Base-by-base conservation (phyloP, 2,113 vertebrate species). In the Geococcyx californianus region DNA sequence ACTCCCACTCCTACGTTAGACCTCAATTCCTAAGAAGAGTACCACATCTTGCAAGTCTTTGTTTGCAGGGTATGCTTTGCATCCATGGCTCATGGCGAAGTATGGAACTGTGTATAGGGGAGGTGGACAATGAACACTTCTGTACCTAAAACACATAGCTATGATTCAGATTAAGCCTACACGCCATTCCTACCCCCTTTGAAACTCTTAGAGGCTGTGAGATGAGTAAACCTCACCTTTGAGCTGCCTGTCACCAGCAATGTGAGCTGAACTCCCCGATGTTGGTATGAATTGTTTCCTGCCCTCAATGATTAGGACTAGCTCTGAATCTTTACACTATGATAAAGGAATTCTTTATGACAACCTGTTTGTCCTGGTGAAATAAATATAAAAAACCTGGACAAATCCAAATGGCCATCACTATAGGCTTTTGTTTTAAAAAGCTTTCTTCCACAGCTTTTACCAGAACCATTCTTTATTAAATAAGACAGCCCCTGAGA, bases 91-190 rank as follows among this genome's bases (percentile, higher is more conserved):
- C 4, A 5, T 7, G 7, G 20, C 15, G 40, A 59, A 79, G 34
- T 24, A 23, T 0, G 9, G 21, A 12, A 28, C 6, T 4, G 20
- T 5, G 2, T 26, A 18, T 10, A 11, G 6, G 10, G 15, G 1
- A 63, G 10, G 17, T 29, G 11, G 26, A 29, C 26, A 64, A 18
- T 0, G 1, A 69, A 47, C 26, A 20, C 2, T 23, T 34, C 33
- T 69, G 19, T 34, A 67, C 13, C 17, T 56, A 24, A 51, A 3
- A 19, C 13, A 20, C 8, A 45, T 44, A 2, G 3, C 14, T 17
- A 33, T 56, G 5, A 34, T 38, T 80, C 58, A 90, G 18, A 25
- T 10, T 67, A 33, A 68, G 16, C 16, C 29, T 33, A 23, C 5
- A 25, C 40, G 4, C 10, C 25, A 29, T 45, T 54, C 34, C 11